These are phyloP conservation scores for Temnothorax nylanderi DNA, from an alignment of 1,140 invertebrate genomes.

Conservation along the genomic window DNA sequence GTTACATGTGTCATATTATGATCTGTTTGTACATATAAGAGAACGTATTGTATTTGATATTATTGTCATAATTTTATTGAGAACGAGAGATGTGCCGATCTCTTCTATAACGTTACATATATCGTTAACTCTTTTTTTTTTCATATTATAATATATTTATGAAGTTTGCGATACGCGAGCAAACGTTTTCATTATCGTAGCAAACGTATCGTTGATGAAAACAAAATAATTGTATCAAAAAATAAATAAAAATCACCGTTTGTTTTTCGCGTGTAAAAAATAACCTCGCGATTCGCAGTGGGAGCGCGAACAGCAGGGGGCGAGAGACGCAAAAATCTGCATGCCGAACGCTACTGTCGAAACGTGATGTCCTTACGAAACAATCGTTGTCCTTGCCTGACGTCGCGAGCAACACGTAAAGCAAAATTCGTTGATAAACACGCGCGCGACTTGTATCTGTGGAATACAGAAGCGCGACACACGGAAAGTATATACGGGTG, in stretches of 20 bases:
- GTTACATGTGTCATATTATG: not conserved
- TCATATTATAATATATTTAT: not conserved
- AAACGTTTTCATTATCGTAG: not conserved
- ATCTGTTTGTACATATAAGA: not conserved
- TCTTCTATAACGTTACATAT: not conserved
- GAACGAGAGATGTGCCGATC: not conserved
- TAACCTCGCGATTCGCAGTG: not conserved
- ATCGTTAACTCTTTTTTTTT: not conserved
- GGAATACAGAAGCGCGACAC: constrained; percentile 35
- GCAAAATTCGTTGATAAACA: constrained; percentile 57
- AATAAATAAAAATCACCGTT: not conserved
- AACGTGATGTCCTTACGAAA: constrained; percentile 71
- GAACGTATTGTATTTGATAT: not conserved
- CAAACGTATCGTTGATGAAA: not conserved
- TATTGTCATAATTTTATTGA: not conserved
- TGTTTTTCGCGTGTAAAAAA: not conserved
- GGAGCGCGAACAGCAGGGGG: constrained; percentile 20
- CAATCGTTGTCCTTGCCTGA: constrained; percentile 57
- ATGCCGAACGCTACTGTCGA: constrained; percentile 58
- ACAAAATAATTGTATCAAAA: not conserved
- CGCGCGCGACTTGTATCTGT: not conserved
- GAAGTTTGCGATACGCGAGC: not conserved
- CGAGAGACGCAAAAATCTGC: constrained; percentile 58
- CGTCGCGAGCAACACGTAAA: constrained; percentile 7
- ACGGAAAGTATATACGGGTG: not conserved